phyloP scores from a whole-genome alignment of 2,888 invertebrate species.

The Cryptus armator region DNA sequence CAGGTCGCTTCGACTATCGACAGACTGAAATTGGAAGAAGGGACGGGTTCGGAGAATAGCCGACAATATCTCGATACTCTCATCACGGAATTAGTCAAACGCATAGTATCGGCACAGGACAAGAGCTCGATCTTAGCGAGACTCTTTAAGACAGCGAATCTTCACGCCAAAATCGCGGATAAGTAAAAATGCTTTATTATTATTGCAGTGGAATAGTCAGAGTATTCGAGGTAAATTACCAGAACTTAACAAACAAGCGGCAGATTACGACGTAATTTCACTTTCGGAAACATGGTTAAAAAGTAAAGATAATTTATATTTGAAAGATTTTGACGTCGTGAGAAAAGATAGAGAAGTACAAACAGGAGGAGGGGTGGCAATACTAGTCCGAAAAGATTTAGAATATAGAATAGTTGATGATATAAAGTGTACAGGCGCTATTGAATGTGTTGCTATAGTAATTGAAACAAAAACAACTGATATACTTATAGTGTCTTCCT shows the following conservation, averaged over 20 bases:
- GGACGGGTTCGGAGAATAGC: neutral
- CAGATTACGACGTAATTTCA: neutral
- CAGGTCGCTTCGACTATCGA: conserved; percentile 11
- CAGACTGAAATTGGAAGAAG: neutral
- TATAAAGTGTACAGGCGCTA: neutral
- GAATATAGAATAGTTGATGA: too few relatives aligned
- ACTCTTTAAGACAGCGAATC: conserved; percentile 23
- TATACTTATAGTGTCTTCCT: neutral
- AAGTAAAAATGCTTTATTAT: neutral
- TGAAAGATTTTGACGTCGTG: neutral
- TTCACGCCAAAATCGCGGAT: conserved; percentile 12
- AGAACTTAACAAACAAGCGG: neutral
- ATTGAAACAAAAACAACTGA: neutral
- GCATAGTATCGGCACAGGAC: neutral
- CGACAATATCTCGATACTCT: neutral
- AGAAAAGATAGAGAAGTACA: neutral
- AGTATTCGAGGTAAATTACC: neutral
- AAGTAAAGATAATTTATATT: neutral
- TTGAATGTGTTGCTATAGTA: neutral
- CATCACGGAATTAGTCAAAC: conserved; percentile 20
- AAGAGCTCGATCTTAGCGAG: conserved; percentile 14
- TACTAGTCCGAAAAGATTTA: neutral
- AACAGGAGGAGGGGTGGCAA: neutral
- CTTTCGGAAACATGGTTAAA: neutral
- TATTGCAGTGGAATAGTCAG: neutral